phyloP scores from a whole-genome alignment of 2,113 vertebrate species.

The Mesembrinibis cayennensis region DNA sequence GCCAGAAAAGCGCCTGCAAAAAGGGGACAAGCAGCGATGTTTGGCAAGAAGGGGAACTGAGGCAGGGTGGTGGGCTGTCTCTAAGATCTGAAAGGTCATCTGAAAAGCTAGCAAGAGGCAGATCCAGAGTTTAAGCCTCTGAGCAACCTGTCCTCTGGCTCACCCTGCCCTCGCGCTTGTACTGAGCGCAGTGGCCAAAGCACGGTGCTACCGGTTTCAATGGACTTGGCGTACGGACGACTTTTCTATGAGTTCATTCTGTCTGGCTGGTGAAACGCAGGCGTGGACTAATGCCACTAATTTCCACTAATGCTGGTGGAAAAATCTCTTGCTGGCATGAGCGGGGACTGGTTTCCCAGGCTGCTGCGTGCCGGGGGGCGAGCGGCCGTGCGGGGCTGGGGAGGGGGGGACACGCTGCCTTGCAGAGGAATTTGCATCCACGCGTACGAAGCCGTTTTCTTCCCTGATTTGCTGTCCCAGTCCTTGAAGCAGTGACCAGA shows the following conservation, averaged over 20 bases:
- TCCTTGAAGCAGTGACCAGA: neutral
- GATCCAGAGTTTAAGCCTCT: neutral
- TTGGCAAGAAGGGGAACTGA: neutral
- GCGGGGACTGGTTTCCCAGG: neutral
- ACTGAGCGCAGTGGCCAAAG: neutral
- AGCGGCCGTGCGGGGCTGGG: accelerated
- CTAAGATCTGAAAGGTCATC: neutral
- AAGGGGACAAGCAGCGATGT: neutral
- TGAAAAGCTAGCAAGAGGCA: neutral
- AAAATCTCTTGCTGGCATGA: conserved; percentile 9
- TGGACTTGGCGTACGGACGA: neutral
- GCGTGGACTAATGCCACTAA: conserved; percentile 21
- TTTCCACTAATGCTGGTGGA: conserved; percentile 25
- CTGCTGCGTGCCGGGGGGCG: neutral
- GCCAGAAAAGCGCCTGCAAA: accelerated
- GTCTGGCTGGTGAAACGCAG: neutral
- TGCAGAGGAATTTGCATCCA: neutral
- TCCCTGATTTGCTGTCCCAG: neutral
- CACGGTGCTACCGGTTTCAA: neutral
- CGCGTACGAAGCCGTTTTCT: accelerated
- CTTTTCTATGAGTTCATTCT: neutral
- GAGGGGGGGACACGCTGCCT: neutral
- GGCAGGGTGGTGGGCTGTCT: neutral
- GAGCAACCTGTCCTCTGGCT: conserved; percentile 59
- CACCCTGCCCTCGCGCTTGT: conserved; percentile 30